Evolutionary conservation across 37 sponge, comb jelly and placozoan genomes (phyloP).

Genomic region (Spongilla lacustris): DNA sequence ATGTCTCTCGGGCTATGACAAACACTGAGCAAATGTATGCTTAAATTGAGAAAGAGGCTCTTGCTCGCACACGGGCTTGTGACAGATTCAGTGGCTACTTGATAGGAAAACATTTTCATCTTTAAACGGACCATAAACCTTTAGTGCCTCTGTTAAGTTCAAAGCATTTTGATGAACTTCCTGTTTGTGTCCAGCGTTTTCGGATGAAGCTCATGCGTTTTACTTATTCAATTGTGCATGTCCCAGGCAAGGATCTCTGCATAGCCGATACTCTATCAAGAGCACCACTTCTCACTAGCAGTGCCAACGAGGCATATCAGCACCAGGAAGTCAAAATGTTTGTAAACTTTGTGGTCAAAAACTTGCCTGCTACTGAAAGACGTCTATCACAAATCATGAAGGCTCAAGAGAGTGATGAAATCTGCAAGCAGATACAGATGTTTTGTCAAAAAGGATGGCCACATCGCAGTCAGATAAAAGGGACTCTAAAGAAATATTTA

Average conservation of each 20-base stretch:
- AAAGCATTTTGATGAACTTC: constrained; percentile 38
- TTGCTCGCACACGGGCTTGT: constrained; percentile 37
- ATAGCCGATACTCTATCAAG: constrained; percentile 21
- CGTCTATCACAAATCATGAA: background rate
- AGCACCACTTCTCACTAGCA: constrained; percentile 3
- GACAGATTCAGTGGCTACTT: constrained; percentile 14
- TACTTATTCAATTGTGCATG: constrained; percentile 15
- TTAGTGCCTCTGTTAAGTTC: constrained; percentile 33
- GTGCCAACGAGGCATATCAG: background rate
- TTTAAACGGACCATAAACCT: constrained; percentile 59
- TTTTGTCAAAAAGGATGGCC: no score
- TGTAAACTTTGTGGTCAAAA: background rate
- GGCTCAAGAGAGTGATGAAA: background rate
- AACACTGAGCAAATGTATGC: constrained; percentile 35
- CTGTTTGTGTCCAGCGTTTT: constrained; percentile 31
- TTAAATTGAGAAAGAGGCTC: constrained; percentile 50
- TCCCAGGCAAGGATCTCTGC: constrained; percentile 33
- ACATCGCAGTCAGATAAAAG: no score
- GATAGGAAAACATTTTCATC: constrained; percentile 11
- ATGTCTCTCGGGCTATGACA: constrained; percentile 24
- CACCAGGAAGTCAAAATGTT: background rate
- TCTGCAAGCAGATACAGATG: no score
- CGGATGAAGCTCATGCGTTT: constrained; percentile 31
- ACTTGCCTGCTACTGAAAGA: constrained; percentile 19
- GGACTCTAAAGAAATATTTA: background rate